Base-by-base conservation (phyloP, 2,113 vertebrate species). In the Lipophrys pholis region DNA sequence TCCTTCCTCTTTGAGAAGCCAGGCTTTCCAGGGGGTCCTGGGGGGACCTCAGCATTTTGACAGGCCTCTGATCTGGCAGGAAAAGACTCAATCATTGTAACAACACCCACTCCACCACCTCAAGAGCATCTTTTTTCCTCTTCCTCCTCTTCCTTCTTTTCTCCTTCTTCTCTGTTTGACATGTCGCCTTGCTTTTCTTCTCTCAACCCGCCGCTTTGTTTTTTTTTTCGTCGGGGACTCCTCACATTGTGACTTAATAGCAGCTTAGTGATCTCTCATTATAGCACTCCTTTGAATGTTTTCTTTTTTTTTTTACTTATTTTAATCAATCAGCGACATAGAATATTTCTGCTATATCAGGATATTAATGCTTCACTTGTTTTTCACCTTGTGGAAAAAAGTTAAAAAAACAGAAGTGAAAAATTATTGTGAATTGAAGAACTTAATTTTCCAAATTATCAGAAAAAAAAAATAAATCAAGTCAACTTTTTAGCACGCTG, bases 1-100 rank as follows among this genome's bases (percentile, higher is more conserved):
- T 79, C 66, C 53, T 76, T 14, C 49, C 72, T 70, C 80, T 79
- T 69, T 54, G 62, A 80, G 73, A 86, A 80, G 78, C 65, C 66
- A 57, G 78, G 62, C 77, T 81, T 87, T 83, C 68, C 76, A 78
- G 76, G 79, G 72, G 76, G 80, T 88, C 80, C 82, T 78, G 68
- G 73, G 83, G 81, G 82, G 42, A 81, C 60, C 74, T 77, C 55
- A 50, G 52, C 58, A 65, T 78, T 88, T 82, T 88, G 88, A 91
- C 87, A 90, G 74, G 38, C 84, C 87, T 88, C 83, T 91, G 81
- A 84, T 90, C 81, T 84, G 86, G 73, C 86, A 90, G 86, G 73
- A 85, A 85, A 90, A 87, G 86, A 89, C 86, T 90, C 82, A 89
- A 85, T 90, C 85, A 89, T 67, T 89, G 77, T 76, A 86, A 86